These are phyloP conservation scores for Hirudinaria manillensis DNA, from an alignment of 2,888 invertebrate species.

Conservation along the genomic window DNA sequence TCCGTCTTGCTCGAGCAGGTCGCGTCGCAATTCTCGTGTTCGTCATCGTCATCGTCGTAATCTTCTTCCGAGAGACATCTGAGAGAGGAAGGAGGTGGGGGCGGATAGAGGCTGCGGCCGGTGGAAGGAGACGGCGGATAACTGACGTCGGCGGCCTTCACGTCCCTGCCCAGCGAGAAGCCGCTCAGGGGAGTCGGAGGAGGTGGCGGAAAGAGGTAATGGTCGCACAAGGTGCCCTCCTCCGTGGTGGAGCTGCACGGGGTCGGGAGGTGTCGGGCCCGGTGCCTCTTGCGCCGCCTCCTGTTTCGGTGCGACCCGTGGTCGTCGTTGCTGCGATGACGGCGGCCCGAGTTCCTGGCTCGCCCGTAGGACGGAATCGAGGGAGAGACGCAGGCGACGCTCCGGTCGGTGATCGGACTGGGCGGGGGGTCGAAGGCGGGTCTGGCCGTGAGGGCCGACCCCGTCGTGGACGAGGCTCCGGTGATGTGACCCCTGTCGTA, in stretches of 20 bases:
- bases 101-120: constrained; percentile 68
- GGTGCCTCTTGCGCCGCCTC: constrained; percentile 1
- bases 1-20: background rate
- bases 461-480: constrained; percentile 62
- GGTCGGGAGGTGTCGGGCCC: constrained; percentile 24
- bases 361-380: constrained; percentile 56
- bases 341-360: constrained; percentile 46
- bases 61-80: constrained; percentile 19
- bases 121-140: constrained; percentile 63
- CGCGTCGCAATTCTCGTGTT: background rate
- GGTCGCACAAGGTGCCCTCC: constrained; percentile 56
- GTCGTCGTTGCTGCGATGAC: constrained; percentile 58
- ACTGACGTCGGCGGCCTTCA: constrained; percentile 42
- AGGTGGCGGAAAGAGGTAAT: constrained; percentile 66
- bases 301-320: background rate
- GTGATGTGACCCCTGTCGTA: constrained; percentile 66
- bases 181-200: constrained; percentile 71
- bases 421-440: constrained; percentile 74
- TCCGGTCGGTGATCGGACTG: constrained; percentile 66
- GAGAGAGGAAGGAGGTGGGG: constrained; percentile 71
- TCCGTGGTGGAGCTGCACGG: constrained; percentile 27
- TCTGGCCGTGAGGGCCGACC: constrained; percentile 43
- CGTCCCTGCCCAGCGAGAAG: constrained; percentile 53
- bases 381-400: constrained; percentile 44
- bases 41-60: constrained; percentile 19